Conservation (phyloP, 1,140 invertebrate species). For the Whitmania pigra region DNA sequence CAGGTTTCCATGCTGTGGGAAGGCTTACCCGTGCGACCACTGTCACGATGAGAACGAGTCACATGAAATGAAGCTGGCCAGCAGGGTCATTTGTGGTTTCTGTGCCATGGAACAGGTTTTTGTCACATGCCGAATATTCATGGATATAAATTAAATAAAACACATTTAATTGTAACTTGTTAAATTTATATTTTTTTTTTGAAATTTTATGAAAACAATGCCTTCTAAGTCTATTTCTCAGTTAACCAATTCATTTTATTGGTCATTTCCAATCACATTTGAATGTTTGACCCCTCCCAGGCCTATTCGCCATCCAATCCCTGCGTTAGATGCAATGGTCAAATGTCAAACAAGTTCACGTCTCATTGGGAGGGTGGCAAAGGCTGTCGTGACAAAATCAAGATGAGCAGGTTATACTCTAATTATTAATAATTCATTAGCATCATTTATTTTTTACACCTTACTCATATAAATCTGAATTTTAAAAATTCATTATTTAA, state of each 20-base stretch:
- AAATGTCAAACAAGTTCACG: conserved; percentile 32
- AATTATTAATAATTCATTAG: too few species aligned
- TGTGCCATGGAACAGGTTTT: conserved; percentile 42
- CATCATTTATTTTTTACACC: too few species aligned
- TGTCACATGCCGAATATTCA: background rate
- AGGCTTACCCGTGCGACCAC: conserved; percentile 42
- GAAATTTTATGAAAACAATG: too few species aligned
- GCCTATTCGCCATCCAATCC: conserved; percentile 33
- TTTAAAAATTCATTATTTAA: background rate
- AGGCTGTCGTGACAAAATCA: conserved; percentile 41
- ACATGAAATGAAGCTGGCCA: conserved; percentile 43
- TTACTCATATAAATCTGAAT: background rate
- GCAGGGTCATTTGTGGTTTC: conserved; percentile 43
- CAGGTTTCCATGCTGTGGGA: conserved; percentile 44
- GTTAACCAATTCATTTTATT: background rate
- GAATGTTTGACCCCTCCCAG: conserved; percentile 25
- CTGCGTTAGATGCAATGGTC: conserved; percentile 33
- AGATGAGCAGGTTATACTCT: conserved; percentile 42
- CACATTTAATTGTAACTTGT: too few species aligned
- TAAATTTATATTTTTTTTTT: too few species aligned
- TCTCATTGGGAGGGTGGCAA: conserved; percentile 43
- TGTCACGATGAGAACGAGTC: conserved; percentile 42
- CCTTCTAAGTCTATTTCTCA: too few species aligned
- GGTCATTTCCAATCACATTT: background rate
- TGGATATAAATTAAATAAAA: too few species aligned